phyloP scores from a whole-genome alignment of 2,113 vertebrate genomes.

The Microcebus jonahi region DNA sequence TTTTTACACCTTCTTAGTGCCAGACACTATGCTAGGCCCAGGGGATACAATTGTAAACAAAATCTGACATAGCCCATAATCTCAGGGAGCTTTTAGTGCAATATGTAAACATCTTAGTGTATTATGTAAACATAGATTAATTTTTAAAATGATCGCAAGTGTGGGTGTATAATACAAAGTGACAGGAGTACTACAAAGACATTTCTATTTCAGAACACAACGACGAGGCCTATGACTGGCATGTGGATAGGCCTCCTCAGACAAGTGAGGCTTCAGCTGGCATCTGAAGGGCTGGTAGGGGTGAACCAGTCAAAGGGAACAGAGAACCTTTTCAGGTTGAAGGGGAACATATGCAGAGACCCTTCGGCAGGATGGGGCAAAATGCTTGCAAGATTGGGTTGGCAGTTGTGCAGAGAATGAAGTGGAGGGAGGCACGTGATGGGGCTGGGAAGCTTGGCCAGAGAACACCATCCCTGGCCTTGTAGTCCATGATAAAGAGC shows the following conservation, averaged over 20 bases:
- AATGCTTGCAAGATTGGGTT: background rate
- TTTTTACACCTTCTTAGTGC: background rate
- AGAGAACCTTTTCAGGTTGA: background rate
- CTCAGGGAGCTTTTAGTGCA: background rate
- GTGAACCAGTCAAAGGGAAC: background rate
- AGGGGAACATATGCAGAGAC: background rate
- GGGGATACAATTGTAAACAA: background rate
- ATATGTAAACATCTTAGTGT: background rate
- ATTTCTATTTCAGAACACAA: background rate
- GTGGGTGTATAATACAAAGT: background rate
- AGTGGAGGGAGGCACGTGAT: background rate
- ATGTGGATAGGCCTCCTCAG: background rate
- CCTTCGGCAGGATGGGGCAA: background rate
- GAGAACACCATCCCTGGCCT: too few species aligned
- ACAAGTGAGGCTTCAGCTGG: background rate
- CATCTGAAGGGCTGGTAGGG: background rate
- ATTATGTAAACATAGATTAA: background rate
- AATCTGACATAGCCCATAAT: background rate
- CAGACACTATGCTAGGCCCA: background rate
- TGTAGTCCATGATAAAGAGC: background rate
- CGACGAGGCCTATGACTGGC: background rate
- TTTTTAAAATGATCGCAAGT: background rate
- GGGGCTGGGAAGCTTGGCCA: background rate
- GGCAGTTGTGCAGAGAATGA: background rate
- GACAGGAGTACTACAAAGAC: background rate